phyloP scores from a whole-genome alignment of 2,797 vertebrate species.

The Pipistrellus kuhlii region DNA sequence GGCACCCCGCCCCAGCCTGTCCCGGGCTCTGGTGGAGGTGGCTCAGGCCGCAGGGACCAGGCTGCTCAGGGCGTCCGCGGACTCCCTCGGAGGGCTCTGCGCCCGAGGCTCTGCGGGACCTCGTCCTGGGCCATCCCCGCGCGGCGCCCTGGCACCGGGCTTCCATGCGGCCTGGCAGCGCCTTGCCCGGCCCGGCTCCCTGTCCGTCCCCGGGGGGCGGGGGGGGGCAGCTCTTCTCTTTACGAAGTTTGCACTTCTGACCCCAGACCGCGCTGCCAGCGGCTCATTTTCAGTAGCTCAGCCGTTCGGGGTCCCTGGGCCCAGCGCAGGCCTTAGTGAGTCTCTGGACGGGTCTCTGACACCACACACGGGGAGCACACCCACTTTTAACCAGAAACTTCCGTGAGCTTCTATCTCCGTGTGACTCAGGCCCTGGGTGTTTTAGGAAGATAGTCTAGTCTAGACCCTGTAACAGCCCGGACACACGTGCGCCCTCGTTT shows the following conservation, averaged over 20 bases:
- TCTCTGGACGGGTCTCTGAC: neutral
- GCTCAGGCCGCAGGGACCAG: too few relatives aligned
- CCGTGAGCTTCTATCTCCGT: neutral
- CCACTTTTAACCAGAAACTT: neutral
- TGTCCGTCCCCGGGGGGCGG: accelerated
- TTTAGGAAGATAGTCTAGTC: neutral
- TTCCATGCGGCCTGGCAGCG: too few relatives aligned
- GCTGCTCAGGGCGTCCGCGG: too few relatives aligned
- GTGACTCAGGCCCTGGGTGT: neutral
- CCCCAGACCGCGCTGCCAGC: neutral
- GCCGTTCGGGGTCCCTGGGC: accelerated
- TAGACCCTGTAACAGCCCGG: neutral
- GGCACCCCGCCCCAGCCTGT: too few relatives aligned
- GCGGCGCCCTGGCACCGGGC: too few relatives aligned
- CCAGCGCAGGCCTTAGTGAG: neutral
- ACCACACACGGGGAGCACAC: accelerated
- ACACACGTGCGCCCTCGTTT: accelerated
- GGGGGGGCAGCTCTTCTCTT: neutral
- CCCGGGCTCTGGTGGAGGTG: neutral
- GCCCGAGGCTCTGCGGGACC: too few relatives aligned
- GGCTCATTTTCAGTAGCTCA: neutral
- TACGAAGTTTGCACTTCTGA: neutral
- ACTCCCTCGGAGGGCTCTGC: too few relatives aligned
- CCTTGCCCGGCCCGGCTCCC: too few relatives aligned
- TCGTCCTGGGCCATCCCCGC: too few relatives aligned